Evolutionary conservation across 1,140 invertebrate genomes (phyloP), one percentile per base, ranked within the genome.

Genomic region (Drosophila virilis): DNA sequence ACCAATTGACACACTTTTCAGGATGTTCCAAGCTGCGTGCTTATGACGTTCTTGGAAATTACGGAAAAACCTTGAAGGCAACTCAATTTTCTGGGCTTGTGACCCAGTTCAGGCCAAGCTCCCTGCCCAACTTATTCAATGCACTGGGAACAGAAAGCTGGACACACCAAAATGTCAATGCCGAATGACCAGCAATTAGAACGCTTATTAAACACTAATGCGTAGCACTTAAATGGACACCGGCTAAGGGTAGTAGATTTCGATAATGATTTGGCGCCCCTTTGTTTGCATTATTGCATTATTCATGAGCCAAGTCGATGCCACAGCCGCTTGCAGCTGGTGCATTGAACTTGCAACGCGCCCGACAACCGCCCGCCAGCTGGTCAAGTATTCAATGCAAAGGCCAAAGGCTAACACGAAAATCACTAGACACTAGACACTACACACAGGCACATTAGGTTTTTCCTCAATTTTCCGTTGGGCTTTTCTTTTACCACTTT

Each of bases 1-100:
- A 48, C 35, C 64, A 69, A 77, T 88, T 86, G 83, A 88, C 83
- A 88, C 83, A 88, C 60, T 88, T 88, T 83, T 33, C 40, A 66
- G 22, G 17, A 51, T 65, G 75, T 60, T 45, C 37, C 48, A 60
- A 55, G 35, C 57, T 75, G 81, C 75, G 75, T 83, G 75, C 57
- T 74, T 75, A 59, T 17, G 58, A 22, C 58, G 45, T 48, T 46
- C n/a, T 43, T 58, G 15, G 2, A 37, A 69, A 61, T 62, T 61
- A 54, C 7, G 42, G 46, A 33, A 54, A 46, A 35, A 33, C 8
- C 13, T 65, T 42, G 46, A 76, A 76, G 66, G 67, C 48, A 6
- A 67, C 57, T 50, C 9, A 46, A 43, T 43, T 32, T 8, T 10
- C 37, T 42, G 42, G 67, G 42, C 69, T 51, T 75, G 59, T 77